Evolutionary conservation across 2,797 vertebrate genomes (phyloP).

Genomic region (Artibeus jamaicensis): DNA sequence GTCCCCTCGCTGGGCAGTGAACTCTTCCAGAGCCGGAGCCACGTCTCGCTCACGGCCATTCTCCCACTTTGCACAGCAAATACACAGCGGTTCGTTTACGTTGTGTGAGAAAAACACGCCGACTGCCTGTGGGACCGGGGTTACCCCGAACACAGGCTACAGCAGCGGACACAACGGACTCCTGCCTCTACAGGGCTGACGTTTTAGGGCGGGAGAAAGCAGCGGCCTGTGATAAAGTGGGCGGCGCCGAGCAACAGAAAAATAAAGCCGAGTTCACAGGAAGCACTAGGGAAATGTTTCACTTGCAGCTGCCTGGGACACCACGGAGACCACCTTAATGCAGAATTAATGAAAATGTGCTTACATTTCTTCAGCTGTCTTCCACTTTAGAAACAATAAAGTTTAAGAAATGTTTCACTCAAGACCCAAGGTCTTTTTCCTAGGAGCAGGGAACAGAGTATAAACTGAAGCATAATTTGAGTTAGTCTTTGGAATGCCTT

Average conservation of each 20-base stretch:
- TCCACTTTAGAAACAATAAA: background rate
- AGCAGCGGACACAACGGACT: background rate
- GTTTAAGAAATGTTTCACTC: background rate
- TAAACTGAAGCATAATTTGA: background rate
- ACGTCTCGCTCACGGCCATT: background rate
- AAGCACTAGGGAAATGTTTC: rapidly evolving
- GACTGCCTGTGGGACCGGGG: rapidly evolving
- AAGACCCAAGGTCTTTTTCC: background rate
- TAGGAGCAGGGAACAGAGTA: background rate
- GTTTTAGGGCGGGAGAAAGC: background rate
- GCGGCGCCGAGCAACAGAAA: background rate
- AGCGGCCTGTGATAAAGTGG: rapidly evolving
- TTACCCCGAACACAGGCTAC: rapidly evolving
- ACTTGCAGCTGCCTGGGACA: background rate
- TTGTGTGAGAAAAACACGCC: background rate
- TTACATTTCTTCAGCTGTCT: background rate
- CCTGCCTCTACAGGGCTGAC: background rate
- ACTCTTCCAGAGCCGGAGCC: background rate
- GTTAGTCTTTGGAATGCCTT: background rate
- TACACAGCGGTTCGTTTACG: background rate
- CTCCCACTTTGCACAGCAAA: no score
- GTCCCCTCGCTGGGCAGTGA: background rate
- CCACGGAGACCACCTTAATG: no score
- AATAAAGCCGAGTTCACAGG: rapidly evolving
- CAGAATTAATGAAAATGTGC: no score